Percentiles rank a stretch among this genome's conserved stretches.
phyloP scores from a whole-genome alignment of 2,888 invertebrate species.

The Euplagia quadripunctaria region DNA sequence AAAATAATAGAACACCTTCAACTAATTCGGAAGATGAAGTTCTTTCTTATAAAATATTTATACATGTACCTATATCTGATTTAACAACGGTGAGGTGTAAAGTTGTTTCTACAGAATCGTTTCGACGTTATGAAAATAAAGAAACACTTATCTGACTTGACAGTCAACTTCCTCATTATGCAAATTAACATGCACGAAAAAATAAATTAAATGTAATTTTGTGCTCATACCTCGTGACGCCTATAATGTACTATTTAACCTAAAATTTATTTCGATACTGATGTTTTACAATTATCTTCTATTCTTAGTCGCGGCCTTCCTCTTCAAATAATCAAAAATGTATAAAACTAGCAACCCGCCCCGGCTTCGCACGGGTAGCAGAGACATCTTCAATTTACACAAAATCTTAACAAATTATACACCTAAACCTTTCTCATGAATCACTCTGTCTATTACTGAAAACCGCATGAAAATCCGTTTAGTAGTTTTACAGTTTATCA shows the following conservation, averaged over 20 bases:
- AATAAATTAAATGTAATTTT: not conserved
- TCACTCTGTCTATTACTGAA: no score
- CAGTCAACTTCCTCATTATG: conserved; percentile 4
- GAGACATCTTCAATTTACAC: no score
- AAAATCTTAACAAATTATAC: no score
- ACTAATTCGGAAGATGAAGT: no score
- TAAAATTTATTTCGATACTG: not conserved
- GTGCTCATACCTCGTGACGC: not conserved
- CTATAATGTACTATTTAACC: not conserved
- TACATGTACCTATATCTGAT: not conserved
- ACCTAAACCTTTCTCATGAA: no score
- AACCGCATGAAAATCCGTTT: no score
- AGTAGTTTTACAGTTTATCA: no score
- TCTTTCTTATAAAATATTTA: no score
- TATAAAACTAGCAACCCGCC: no score
- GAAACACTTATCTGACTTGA: not conserved
- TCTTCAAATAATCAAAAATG: not conserved
- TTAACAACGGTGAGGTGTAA: not conserved
- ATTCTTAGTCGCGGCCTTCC: not conserved
- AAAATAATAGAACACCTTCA: no score
- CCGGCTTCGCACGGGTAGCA: no score
- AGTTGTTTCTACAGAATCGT: conserved; percentile 8
- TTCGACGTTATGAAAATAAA: not conserved
- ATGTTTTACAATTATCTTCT: not conserved
- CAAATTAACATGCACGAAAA: conserved; percentile 4